These are phyloP conservation scores for Chauna torquata DNA, from an alignment of 2,113 vertebrate genomes.

Conservation along the genomic window DNA sequence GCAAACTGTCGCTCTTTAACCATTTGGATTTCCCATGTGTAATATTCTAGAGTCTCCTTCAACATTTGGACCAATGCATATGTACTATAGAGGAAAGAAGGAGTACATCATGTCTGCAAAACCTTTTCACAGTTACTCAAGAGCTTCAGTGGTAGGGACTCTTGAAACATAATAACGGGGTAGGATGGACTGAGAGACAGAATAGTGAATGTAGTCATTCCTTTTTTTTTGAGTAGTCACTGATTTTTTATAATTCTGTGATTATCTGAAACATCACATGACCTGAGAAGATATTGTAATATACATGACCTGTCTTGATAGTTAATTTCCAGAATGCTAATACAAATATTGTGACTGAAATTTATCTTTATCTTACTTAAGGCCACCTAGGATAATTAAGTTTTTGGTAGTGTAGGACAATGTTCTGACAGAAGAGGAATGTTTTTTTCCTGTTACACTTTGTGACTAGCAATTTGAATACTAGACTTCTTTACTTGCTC, in stretches of 20 bases:
- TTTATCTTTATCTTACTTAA: not conserved
- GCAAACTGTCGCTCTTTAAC: not conserved
- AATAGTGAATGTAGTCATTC: accelerated
- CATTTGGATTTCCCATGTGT: not conserved
- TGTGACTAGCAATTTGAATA: not conserved
- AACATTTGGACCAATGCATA: not conserved
- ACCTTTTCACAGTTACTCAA: not conserved
- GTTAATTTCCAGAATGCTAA: not conserved
- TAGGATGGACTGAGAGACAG: not conserved
- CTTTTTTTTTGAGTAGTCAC: not conserved
- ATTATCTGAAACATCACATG: not conserved
- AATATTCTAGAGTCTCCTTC: not conserved
- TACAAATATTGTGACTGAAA: not conserved
- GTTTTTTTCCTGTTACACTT: not conserved
- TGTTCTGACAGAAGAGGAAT: not conserved
- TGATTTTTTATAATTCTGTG: not conserved
- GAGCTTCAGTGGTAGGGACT: not conserved
- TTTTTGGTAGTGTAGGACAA: not conserved
- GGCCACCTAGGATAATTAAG: conserved; percentile 42
- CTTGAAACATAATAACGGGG: not conserved
- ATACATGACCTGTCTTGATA: not conserved
- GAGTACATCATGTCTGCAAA: not conserved
- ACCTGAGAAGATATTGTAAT: not conserved
- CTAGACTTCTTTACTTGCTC: not conserved
- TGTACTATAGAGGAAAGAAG: not conserved